Evolutionary conservation across 1,140 invertebrate species (phyloP), one percentile per base, ranked within the genome.

Genomic region (Euwallacea fornicatus): DNA sequence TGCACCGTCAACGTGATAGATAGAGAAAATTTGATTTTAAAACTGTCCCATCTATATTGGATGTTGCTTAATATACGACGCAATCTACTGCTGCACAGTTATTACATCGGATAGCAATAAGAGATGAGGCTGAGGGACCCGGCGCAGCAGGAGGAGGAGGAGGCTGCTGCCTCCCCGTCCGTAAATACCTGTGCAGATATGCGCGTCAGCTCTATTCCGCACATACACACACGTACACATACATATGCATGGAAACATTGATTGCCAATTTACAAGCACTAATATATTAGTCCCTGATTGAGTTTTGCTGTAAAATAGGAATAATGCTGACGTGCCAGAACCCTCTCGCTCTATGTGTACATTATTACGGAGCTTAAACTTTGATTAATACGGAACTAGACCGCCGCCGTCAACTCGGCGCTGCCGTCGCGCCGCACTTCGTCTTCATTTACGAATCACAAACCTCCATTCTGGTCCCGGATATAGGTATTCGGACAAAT

Each of bases 161-260:
- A 56, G 43, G 50, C 33, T 16, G 15, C 42, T 44, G 44, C 41
- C 63, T 54, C 63, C 47, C 74, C 72, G 59, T 61, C 11, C 42
- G 74, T 77, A 66, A 60, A 69, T 69, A 69, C 65, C 65, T 69
- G 60, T 42, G 60, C 59, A 62, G 50, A 55, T 63, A 69, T 61
- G 58, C 67, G 58, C 58, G 46, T 63, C 62, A 62, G 56, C 59
- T 66, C 65, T 62, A 60, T 63, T 55, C 64, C 71, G 63, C 66
- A 11, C 72, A 61, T 50, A 50, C 63, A 73, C 71, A 66, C 73
- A 50, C 66, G 75, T 74, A 73, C 71, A 76, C 78, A 81, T 81
- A 78, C 80, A 81, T 81, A 81, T 81, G 80, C 80, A 81, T 81
- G 78, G 79, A 80, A 81, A 81, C 80, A 81, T 81, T 81, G 80